Evolutionary conservation across 1,140 invertebrate species (phyloP).

Genomic region (Formica selysi): DNA sequence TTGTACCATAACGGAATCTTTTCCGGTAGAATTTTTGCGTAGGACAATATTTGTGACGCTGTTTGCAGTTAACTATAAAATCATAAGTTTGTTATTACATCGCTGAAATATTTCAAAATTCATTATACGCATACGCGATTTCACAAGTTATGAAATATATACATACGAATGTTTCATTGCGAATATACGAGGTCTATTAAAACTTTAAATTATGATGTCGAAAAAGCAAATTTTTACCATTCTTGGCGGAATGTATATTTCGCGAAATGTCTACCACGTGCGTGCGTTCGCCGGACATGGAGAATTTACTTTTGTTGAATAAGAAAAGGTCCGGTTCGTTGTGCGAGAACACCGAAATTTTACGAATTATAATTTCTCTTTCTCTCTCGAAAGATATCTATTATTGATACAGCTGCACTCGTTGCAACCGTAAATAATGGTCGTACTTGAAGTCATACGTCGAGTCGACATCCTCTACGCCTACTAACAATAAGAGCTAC

Average conservation of each 20-base stretch:
- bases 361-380: conserved; percentile 31
- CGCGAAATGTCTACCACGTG: conserved; percentile 12
- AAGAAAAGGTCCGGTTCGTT: neutral
- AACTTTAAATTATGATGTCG: conserved; percentile 52
- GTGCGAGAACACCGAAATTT: conserved; percentile 25
- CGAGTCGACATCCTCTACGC: neutral
- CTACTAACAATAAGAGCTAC: neutral
- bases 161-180: neutral
- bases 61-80: conserved; percentile 22
- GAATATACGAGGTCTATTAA: conserved; percentile 34
- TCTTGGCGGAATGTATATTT: conserved; percentile 22
- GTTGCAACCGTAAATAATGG: conserved; percentile 50
- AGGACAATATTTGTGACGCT: neutral
- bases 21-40: neutral
- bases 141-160: neutral
- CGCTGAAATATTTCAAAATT: conserved; percentile 23
- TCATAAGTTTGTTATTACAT: conserved; percentile 14
- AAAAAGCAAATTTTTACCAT: conserved; percentile 31
- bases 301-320: conserved; percentile 22
- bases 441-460: conserved; percentile 3
- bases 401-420: conserved; percentile 31
- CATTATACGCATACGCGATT: conserved; percentile 1
- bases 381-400: neutral
- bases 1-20: neutral
- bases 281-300: neutral